Conservation (phyloP, 2,113 vertebrate genomes). For the Phalacrocorax brasilianus region DNA sequence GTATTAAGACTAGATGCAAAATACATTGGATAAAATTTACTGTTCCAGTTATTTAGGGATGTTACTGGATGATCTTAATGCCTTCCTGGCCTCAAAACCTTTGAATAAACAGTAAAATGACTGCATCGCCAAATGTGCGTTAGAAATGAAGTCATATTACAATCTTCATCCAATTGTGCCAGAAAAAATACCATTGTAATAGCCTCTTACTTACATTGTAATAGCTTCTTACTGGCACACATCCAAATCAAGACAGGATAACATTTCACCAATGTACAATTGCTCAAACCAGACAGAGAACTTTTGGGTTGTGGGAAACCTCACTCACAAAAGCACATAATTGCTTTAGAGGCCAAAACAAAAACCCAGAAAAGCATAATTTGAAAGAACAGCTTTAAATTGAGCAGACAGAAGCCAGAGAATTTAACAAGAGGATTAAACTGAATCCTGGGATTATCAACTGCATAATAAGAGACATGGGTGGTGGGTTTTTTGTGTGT, state of each 20-base stretch:
- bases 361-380: not conserved
- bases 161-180: not conserved
- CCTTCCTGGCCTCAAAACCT: constrained; percentile 14
- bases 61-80: not conserved
- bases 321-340: not conserved
- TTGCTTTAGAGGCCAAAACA: not conserved
- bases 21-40: not conserved
- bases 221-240: not conserved
- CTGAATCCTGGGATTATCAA: constrained; percentile 5
- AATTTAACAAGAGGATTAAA: constrained; percentile 48
- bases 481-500: not conserved
- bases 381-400: constrained; percentile 28
- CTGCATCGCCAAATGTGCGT: not conserved
- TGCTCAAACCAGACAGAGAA: not conserved
- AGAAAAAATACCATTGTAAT: not conserved
- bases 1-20: not conserved
- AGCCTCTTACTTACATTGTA: not conserved
- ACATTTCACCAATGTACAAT: not conserved
- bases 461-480: not conserved
- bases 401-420: constrained; percentile 6
- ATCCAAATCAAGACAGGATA: not conserved
- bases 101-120: constrained; percentile 23
- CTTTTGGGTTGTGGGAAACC: not conserved
- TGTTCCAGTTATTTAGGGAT: not conserved
- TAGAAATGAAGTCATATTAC: constrained; percentile 8